Evolutionary conservation across 2,797 vertebrate genomes (phyloP).

Genomic region (Petrocephalus sullivani): DNA sequence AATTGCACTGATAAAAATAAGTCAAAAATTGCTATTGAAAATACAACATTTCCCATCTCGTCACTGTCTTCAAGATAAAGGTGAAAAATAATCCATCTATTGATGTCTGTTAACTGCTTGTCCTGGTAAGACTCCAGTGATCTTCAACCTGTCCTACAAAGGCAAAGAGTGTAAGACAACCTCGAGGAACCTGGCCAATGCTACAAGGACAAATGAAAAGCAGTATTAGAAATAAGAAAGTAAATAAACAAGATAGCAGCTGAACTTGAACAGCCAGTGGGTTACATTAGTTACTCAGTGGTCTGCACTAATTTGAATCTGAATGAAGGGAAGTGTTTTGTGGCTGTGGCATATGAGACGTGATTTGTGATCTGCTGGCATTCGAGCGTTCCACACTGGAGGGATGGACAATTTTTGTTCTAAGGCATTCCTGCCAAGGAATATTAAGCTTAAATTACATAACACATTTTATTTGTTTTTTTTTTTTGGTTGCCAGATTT

Average conservation of each 20-base stretch:
- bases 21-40: neutral
- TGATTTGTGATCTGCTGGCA: neutral
- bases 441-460: neutral
- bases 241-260: neutral
- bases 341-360: neutral
- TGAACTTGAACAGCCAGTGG: neutral
- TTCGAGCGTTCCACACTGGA: neutral
- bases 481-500: neutral
- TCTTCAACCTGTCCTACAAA: neutral
- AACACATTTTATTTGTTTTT: neutral
- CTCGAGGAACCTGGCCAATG: neutral
- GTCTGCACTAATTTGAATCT: neutral
- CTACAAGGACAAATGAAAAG: neutral
- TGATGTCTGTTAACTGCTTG: neutral
- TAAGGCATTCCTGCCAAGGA: neutral
- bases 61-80: neutral
- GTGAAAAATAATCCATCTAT: neutral
- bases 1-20: neutral
- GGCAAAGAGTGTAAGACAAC: neutral
- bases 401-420: neutral
- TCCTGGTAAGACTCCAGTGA: neutral
- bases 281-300: neutral
- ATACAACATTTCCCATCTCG: neutral
- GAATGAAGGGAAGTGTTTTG: neutral
- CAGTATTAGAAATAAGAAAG: neutral